phyloP scores from a whole-genome alignment of 2,113 vertebrate genomes.

The Melanotaenia duboulayi region DNA sequence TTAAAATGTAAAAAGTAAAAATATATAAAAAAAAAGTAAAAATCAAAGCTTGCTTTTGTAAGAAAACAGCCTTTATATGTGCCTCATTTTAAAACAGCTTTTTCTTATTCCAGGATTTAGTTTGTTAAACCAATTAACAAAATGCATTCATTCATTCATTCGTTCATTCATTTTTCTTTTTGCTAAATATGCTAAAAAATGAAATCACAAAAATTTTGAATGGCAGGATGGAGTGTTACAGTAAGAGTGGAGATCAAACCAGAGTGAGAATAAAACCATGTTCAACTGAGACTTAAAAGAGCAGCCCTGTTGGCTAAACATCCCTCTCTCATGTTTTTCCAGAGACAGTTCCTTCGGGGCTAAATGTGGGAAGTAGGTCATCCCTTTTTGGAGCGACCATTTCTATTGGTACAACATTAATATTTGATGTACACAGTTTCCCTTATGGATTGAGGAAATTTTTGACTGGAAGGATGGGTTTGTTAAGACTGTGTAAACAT shows the following conservation, averaged over 20 bases:
- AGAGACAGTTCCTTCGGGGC: constrained; percentile 75
- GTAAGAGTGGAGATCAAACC: constrained; percentile 22
- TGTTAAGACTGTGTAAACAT: constrained; percentile 62
- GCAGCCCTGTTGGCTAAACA: constrained; percentile 72
- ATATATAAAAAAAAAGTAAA: too few species aligned
- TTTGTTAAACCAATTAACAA: too few species aligned
- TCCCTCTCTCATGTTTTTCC: constrained; percentile 74
- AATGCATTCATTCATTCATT: too few species aligned
- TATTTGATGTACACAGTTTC: constrained; percentile 78
- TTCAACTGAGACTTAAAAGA: constrained; percentile 58
- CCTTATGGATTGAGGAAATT: constrained; percentile 67
- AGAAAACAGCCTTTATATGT: too few species aligned
- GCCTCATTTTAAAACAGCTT: too few species aligned
- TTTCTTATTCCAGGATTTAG: too few species aligned
- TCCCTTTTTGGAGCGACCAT: constrained; percentile 75
- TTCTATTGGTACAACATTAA: constrained; percentile 81
- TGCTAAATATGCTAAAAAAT: too few species aligned
- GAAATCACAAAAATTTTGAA: background rate
- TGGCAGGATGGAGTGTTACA: constrained; percentile 3
- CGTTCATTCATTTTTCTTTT: too few species aligned
- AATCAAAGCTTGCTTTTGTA: too few species aligned
- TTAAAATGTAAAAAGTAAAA: too few species aligned
- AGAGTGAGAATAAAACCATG: constrained; percentile 64
- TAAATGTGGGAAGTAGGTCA: constrained; percentile 83
- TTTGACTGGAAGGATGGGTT: constrained; percentile 58